These are phyloP conservation scores for Drosophila baimaii DNA, from an alignment of 1,140 invertebrate genomes.

Conservation along the genomic window DNA sequence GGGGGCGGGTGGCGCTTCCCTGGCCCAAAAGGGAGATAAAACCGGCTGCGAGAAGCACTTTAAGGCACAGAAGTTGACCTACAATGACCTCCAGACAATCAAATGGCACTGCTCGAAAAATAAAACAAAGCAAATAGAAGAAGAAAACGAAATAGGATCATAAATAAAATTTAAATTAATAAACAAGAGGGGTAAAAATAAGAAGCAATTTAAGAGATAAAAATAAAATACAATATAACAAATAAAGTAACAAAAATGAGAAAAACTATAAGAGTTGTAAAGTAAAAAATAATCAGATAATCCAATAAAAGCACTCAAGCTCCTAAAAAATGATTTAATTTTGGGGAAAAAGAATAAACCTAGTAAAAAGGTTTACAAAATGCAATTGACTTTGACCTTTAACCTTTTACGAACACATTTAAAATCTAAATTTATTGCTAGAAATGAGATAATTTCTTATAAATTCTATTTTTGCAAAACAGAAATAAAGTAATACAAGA, in stretches of 20 bases:
- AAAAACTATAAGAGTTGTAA: too few relatives aligned
- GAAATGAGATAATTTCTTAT: not conserved
- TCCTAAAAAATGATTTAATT: not conserved
- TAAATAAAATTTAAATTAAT: not conserved
- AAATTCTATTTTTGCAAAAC: not conserved
- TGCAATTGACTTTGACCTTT: not conserved
- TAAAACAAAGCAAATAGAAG: not conserved
- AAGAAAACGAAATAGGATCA: not conserved
- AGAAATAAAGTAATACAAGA: not conserved
- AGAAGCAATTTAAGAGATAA: too few relatives aligned
- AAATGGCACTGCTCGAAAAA: slow-evolving; percentile 8
- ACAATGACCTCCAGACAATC: slow-evolving; percentile 58
- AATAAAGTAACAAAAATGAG: not conserved
- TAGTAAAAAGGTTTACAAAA: not conserved
- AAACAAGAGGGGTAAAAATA: too few relatives aligned
- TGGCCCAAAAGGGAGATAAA: slow-evolving; percentile 20
- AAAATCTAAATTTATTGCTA: too few relatives aligned
- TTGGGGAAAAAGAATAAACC: not conserved
- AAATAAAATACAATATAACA: not conserved
- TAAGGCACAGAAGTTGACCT: slow-evolving; percentile 60
- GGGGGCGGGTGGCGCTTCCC: slow-evolving; percentile 4
- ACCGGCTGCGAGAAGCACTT: slow-evolving; percentile 37
- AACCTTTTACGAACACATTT: not conserved
- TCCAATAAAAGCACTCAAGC: too few relatives aligned
- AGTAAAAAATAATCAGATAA: too few relatives aligned